These are phyloP conservation scores for human DNA, from an alignment of 2,113 vertebrate species.

Conservation along the genomic window DNA sequence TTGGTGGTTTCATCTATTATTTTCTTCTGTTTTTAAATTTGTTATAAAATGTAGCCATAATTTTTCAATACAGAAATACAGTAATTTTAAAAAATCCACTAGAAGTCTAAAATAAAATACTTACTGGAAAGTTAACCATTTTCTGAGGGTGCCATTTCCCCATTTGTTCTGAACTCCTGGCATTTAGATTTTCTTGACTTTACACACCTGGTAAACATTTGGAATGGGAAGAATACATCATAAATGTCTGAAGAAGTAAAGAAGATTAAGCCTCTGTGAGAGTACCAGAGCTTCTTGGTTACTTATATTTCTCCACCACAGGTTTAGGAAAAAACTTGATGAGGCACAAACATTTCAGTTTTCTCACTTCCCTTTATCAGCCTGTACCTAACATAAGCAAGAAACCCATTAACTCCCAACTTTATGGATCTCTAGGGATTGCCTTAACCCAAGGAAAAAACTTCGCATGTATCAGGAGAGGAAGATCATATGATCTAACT, in stretches of 20 bases:
- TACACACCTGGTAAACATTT: background rate
- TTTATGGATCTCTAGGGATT: background rate
- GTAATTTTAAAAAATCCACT: background rate
- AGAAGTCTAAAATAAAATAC: background rate
- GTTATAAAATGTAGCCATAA: background rate
- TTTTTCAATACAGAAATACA: conserved; percentile 18
- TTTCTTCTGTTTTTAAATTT: conserved; percentile 28
- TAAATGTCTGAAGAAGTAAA: background rate
- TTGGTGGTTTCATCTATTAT: conserved; percentile 21
- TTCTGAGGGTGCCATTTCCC: background rate
- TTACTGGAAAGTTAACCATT: background rate
- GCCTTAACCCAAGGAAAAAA: background rate
- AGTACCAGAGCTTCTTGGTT: background rate
- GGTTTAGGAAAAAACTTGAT: background rate
- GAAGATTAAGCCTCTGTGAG: background rate
- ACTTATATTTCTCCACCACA: background rate
- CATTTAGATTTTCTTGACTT: background rate
- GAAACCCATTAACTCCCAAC: background rate
- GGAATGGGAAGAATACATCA: background rate
- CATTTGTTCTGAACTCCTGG: background rate
- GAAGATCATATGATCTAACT: background rate
- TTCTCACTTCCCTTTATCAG: background rate
- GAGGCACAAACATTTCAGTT: background rate
- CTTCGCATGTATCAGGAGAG: background rate
- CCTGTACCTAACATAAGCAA: background rate